Percentiles rank a stretch among this genome's conserved stretches.
Evolutionary conservation across 2,888 invertebrate species (phyloP).

Genomic region (Drosophila crucigera): DNA sequence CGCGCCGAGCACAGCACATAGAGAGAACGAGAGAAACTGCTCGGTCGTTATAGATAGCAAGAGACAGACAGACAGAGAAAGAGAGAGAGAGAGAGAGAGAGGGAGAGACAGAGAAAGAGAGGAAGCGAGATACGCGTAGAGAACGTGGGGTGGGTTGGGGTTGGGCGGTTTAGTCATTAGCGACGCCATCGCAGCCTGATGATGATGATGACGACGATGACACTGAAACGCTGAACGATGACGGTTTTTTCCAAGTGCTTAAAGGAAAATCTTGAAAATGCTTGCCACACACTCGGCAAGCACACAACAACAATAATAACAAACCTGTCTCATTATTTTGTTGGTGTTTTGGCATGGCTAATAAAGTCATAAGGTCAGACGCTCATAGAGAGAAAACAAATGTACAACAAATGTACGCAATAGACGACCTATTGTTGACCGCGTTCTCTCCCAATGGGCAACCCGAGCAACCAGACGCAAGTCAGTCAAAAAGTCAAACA

Average conservation of each 20-base stretch:
- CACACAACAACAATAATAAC: conserved; percentile 8
- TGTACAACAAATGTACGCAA: conserved; percentile 33
- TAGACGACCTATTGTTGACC: conserved; percentile 48
- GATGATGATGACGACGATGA: conserved; percentile 19
- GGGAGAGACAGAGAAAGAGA: not conserved
- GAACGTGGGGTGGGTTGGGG: not conserved
- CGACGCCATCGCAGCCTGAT: conserved; percentile 40
- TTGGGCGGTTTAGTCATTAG: conserved; percentile 52
- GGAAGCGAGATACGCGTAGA: not conserved
- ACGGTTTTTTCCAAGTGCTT: conserved; percentile 37
- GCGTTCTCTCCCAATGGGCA: conserved; percentile 33
- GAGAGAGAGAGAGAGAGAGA: not conserved
- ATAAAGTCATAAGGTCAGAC: conserved; percentile 65
- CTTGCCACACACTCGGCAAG: conserved; percentile 27
- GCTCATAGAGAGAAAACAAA: conserved; percentile 32
- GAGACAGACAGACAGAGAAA: not conserved
- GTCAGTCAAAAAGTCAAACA: conserved; percentile 4
- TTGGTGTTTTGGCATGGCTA: conserved; percentile 25
- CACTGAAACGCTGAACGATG: conserved; percentile 23
- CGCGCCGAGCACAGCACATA: conserved; percentile 25
- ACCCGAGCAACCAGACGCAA: conserved; percentile 21
- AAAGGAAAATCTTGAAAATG: conserved; percentile 53
- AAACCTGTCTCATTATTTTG: conserved; percentile 59
- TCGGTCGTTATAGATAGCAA: conserved; percentile 6
- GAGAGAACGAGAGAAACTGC: not conserved